Conservation (phyloP, 2,113 vertebrate species). For the Leptocoma aspasia region DNA sequence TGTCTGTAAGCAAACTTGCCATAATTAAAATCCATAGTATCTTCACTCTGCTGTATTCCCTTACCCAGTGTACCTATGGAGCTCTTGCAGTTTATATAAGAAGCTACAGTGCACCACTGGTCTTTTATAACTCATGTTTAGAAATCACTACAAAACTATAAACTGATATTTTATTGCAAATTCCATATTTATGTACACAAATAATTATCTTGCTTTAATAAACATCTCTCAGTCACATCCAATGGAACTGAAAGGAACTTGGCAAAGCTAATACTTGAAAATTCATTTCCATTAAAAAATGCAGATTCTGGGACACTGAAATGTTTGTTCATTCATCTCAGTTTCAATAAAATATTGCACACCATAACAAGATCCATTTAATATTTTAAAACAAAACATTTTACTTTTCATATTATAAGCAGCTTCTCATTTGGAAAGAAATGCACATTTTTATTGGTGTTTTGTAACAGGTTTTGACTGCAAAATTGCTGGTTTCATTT, state of each 20-base stretch:
- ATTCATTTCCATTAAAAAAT: not conserved
- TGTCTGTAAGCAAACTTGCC: not conserved
- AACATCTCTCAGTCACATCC: not conserved
- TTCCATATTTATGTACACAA: not conserved
- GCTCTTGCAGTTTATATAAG: not conserved
- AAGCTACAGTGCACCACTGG: not conserved
- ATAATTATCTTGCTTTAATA: not conserved
- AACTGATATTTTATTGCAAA: not conserved
- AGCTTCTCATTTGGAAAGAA: not conserved
- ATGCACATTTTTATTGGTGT: not conserved
- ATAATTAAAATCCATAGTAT: not conserved
- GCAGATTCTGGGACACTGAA: not conserved
- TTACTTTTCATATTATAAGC: not conserved
- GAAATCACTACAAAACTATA: not conserved
- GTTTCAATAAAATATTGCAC: not conserved
- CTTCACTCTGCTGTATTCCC: not conserved
- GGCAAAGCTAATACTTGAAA: not conserved
- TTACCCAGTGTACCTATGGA: not conserved
- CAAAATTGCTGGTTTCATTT: constrained; percentile 9
- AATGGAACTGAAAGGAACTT: not conserved
- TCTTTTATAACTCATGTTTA: not conserved
- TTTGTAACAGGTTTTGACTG: not conserved
- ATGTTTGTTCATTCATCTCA: not conserved
- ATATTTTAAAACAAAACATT: not conserved
- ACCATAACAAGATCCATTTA: not conserved